A percentile compares a stretch with the other conserved stretches of the same genome.
Conservation (phyloP, 2,797 vertebrate genomes). For the Alectoris magna region DNA sequence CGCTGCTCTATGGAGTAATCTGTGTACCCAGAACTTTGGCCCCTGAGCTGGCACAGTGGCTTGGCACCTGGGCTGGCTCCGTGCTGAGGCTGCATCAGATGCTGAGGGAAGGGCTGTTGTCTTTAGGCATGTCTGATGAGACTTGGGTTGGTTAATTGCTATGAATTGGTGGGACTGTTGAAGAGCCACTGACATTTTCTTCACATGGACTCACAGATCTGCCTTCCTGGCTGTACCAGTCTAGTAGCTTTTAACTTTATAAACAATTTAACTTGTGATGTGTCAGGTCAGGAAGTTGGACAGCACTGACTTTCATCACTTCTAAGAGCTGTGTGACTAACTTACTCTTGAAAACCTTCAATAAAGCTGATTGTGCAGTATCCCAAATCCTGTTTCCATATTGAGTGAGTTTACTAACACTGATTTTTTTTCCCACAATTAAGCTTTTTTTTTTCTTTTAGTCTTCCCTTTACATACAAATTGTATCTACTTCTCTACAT, state of each 20-base stretch:
- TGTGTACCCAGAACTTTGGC: neutral
- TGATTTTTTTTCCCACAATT: neutral
- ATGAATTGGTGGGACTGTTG: neutral
- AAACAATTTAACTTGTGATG: neutral
- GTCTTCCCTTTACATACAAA: neutral
- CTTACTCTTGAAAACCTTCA: neutral
- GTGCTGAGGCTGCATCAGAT: accelerated
- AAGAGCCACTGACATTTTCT: neutral
- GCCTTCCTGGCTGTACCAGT: neutral
- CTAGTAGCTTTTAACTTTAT: neutral
- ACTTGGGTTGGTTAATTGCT: neutral
- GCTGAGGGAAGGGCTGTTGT: neutral
- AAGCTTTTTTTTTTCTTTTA: neutral
- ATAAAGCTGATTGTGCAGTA: neutral
- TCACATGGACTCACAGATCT: neutral
- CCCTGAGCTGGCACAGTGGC: neutral
- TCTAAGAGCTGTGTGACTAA: neutral
- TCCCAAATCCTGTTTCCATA: neutral
- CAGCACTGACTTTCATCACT: accelerated
- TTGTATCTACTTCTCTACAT: neutral
- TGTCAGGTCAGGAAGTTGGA: neutral
- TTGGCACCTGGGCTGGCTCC: accelerated
- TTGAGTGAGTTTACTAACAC: neutral
- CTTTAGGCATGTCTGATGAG: neutral
- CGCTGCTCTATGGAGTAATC: accelerated